Evolutionary conservation across 2,113 vertebrate species (phyloP).

Genomic region (Gasterosteus aculeatus): DNA sequence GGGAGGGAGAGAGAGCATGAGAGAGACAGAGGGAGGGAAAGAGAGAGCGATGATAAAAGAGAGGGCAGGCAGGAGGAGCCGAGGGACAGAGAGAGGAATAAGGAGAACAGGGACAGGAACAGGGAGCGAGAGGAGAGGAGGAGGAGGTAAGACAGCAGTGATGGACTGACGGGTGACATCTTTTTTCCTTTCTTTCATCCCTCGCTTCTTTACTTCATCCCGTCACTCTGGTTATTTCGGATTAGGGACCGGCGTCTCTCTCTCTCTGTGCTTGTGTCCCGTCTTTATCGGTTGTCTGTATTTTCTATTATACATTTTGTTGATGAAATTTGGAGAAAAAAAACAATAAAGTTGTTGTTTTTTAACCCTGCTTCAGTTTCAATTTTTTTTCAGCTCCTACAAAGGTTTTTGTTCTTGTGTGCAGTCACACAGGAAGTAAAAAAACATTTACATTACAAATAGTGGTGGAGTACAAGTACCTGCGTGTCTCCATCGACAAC

Average conservation of each 20-base stretch:
- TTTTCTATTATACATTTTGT: constrained; percentile 52
- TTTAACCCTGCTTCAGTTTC: constrained; percentile 25
- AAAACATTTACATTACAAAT: too few relatives aligned
- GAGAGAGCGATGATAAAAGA: constrained; percentile 48
- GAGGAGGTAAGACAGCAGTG: constrained; percentile 49
- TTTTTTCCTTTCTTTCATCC: constrained; percentile 23
- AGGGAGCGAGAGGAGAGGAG: constrained; percentile 54
- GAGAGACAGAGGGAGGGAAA: constrained; percentile 37
- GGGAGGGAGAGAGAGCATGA: not conserved
- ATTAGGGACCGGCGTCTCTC: constrained; percentile 10
- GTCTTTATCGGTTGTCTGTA: constrained; percentile 7
- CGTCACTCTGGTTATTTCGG: constrained; percentile 7
- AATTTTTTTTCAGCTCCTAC: constrained; percentile 2
- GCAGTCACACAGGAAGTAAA: too few relatives aligned
- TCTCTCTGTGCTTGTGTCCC: not conserved
- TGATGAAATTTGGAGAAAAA: constrained; percentile 35
- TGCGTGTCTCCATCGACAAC: too few relatives aligned
- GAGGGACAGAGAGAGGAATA: constrained; percentile 62
- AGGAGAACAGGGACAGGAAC: constrained; percentile 74
- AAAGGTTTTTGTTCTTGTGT: not conserved
- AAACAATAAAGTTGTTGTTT: constrained; percentile 64
- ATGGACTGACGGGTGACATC: constrained; percentile 39
- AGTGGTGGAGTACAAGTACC: too few relatives aligned
- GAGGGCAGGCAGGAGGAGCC: constrained; percentile 35
- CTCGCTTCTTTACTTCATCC: constrained; percentile 11